Conservation (phyloP, 1,140 invertebrate species). For the Drosophila littoralis region DNA sequence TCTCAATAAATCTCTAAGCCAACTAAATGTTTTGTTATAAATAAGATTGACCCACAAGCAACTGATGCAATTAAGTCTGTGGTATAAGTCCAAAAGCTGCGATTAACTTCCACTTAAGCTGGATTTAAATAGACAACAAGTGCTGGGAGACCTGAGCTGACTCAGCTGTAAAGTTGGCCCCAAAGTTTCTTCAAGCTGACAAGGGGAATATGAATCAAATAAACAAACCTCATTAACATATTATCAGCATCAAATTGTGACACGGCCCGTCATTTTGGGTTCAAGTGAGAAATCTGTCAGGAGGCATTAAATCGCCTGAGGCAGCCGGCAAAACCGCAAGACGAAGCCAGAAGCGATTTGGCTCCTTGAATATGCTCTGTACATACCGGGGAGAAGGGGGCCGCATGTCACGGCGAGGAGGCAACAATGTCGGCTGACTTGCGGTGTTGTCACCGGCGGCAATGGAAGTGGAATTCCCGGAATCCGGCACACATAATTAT, state of each 20-base stretch:
- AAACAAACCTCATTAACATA: slow-evolving; percentile 82
- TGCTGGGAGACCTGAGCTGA: neutral
- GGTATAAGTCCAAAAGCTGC: slow-evolving; percentile 1
- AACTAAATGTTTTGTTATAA: neutral
- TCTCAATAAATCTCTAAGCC: neutral
- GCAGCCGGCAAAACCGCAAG: slow-evolving; percentile 50
- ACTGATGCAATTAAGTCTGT: slow-evolving; percentile 1
- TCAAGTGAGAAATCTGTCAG: slow-evolving; percentile 81
- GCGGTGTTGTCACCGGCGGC: neutral
- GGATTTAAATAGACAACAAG: slow-evolving; percentile 19
- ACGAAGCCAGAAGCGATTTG: slow-evolving; percentile 27
- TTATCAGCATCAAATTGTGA: slow-evolving; percentile 77
- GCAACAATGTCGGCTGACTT: slow-evolving; percentile 9
- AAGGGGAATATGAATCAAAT: slow-evolving; percentile 77
- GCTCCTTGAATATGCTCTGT: neutral
- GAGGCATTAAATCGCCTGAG: slow-evolving; percentile 74
- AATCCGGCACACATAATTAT: slow-evolving; percentile 76
- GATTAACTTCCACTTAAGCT: slow-evolving; percentile 40
- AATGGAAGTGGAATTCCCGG: slow-evolving; percentile 42
- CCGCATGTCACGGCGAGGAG: neutral
- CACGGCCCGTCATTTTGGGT: slow-evolving; percentile 62
- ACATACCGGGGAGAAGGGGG: too few species aligned
- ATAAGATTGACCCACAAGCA: neutral
- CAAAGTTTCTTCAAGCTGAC: slow-evolving; percentile 33
- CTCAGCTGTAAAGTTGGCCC: neutral